Conservation (phyloP, 2,113 vertebrate genomes). For the Platysteira castanea region DNA sequence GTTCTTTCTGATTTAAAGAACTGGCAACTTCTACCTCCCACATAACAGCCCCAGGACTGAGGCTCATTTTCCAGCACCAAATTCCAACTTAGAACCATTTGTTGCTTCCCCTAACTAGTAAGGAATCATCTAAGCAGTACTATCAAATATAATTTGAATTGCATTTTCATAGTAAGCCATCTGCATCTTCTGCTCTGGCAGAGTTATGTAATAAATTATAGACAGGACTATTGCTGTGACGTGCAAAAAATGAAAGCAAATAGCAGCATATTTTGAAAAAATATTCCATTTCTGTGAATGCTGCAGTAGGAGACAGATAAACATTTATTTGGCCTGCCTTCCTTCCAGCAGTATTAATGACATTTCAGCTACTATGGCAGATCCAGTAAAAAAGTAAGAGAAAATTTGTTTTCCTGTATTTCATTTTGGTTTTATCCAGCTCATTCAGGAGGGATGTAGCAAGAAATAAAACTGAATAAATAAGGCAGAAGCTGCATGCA, state of each 20-base stretch:
- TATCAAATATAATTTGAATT: neutral
- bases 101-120: neutral
- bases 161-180: slow-evolving; percentile 15
- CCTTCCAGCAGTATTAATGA: neutral
- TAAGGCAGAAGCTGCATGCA: neutral
- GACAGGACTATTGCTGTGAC: neutral
- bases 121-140: neutral
- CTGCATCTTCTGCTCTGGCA: neutral
- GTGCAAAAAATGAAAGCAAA: neutral
- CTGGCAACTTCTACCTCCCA: neutral
- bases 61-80: neutral
- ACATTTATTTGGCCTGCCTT: neutral
- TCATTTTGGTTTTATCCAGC: neutral
- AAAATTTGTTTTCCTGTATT: slow-evolving; percentile 21
- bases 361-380: neutral
- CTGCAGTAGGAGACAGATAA: neutral
- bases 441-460: neutral
- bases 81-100: neutral
- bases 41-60: neutral
- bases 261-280: neutral
- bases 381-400: neutral
- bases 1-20: neutral
- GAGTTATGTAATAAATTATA: neutral
- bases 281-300: neutral
- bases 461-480: slow-evolving; percentile 30